These are phyloP conservation scores for Philopotamus ludificatus DNA, from an alignment of 1,140 invertebrate species.

Conservation along the genomic window DNA sequence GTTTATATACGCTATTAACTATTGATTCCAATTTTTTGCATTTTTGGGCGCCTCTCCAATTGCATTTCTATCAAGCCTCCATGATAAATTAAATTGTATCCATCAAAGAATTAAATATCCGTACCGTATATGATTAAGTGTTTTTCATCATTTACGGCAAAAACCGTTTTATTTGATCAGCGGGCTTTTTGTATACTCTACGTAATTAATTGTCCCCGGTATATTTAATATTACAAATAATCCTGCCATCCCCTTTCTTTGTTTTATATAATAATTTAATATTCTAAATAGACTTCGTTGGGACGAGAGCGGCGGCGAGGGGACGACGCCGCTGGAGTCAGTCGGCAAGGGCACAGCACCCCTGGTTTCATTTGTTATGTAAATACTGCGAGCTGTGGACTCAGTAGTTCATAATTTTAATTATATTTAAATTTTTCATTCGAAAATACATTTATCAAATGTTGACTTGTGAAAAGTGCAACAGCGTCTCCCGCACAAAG, in stretches of 20 bases:
- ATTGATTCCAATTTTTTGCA: too few relatives aligned
- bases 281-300: conserved; percentile 17
- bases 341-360: too few relatives aligned
- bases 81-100: too few relatives aligned
- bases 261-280: conserved; percentile 22
- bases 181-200: conserved; percentile 13
- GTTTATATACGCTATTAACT: too few relatives aligned
- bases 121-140: not conserved
- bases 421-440: conserved; percentile 15
- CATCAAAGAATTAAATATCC: not conserved
- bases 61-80: too few relatives aligned
- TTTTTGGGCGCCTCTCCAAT: too few relatives aligned
- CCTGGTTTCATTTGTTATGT: conserved; percentile 18
- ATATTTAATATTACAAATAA: conserved; percentile 18
- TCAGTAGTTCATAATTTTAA: conserved; percentile 4
- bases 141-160: conserved; percentile 7
- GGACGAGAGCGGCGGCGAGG: too few relatives aligned
- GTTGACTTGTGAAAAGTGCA: too few relatives aligned
- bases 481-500: too few relatives aligned
- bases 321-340: too few relatives aligned
- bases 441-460: too few relatives aligned
- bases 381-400: conserved; percentile 5
- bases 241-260: conserved; percentile 8
- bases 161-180: conserved; percentile 20
- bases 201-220: conserved; percentile 27